A percentile compares a stretch with the other conserved stretches of the same genome.
These are phyloP conservation scores for Rugalucina vietnamica DNA, from an alignment of 2,888 invertebrate species.

Conservation along the genomic window DNA sequence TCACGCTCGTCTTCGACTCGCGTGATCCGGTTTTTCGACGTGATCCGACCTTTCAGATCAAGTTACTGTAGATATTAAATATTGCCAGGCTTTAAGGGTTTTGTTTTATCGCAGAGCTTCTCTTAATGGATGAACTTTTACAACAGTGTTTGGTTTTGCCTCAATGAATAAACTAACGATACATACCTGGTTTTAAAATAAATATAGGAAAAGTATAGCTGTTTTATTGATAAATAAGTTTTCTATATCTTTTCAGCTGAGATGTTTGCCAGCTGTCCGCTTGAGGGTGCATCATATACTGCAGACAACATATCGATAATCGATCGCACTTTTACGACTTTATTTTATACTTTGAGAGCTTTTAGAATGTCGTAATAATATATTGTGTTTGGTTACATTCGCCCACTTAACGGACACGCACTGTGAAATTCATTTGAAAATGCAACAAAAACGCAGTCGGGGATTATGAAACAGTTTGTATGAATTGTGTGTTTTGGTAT, in stretches of 20 bases:
- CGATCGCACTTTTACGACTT: background rate
- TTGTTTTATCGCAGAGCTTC: no score
- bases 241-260: slow-evolving; percentile 7
- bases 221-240: background rate
- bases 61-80: no score
- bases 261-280: background rate
- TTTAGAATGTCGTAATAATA: background rate
- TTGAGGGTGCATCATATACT: background rate
- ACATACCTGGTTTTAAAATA: background rate
- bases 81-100: no score
- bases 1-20: no score
- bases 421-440: background rate
- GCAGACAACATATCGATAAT: background rate
- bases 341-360: background rate
- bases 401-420: background rate
- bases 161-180: background rate
- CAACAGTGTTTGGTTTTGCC: no score
- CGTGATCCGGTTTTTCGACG: no score
- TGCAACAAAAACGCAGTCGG: background rate
- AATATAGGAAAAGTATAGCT: no score
- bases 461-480: no score
- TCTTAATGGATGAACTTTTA: no score
- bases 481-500: no score
- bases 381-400: background rate
- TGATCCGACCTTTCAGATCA: no score